phyloP scores from a whole-genome alignment of 2,113 vertebrate species.

The Leucoraja erinaceus region DNA sequence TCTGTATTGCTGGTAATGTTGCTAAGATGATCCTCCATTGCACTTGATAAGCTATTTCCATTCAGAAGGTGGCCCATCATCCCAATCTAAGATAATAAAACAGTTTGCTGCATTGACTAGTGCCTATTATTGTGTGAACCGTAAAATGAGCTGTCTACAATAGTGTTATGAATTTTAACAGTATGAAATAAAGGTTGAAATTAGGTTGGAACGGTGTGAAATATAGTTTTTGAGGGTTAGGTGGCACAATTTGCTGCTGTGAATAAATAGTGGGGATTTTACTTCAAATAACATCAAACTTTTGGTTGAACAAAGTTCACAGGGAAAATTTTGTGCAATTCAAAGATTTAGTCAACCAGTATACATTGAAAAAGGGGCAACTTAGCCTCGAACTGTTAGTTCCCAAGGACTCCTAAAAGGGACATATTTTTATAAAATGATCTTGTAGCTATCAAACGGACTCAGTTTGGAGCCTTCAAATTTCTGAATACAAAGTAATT shows the following conservation, averaged over 20 bases:
- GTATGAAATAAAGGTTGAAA: not conserved
- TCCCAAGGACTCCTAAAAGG: not conserved
- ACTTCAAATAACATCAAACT: not conserved
- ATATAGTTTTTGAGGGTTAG: not conserved
- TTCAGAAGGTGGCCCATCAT: conserved; percentile 10
- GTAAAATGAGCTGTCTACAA: not conserved
- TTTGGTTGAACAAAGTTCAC: not conserved
- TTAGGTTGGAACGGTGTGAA: too few species aligned
- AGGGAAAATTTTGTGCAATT: not conserved
- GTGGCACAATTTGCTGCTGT: not conserved
- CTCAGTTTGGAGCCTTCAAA: not conserved
- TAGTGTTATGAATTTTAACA: not conserved
- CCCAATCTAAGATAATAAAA: not conserved
- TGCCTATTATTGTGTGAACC: not conserved
- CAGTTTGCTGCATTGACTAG: not conserved
- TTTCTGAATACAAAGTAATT: not conserved
- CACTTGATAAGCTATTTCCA: not conserved
- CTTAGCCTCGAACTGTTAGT: not conserved
- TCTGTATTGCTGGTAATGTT: not conserved
- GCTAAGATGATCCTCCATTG: not conserved
- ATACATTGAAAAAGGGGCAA: not conserved
- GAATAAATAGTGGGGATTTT: not conserved
- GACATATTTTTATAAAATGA: not conserved
- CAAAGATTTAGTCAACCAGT: not conserved
- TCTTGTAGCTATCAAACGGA: not conserved